A percentile compares a stretch with the other conserved stretches of the same genome.
Evolutionary conservation across 37 sponge, comb jelly and placozoan genomes (phyloP).

Genomic region (Halisarca cf. caerulea): DNA sequence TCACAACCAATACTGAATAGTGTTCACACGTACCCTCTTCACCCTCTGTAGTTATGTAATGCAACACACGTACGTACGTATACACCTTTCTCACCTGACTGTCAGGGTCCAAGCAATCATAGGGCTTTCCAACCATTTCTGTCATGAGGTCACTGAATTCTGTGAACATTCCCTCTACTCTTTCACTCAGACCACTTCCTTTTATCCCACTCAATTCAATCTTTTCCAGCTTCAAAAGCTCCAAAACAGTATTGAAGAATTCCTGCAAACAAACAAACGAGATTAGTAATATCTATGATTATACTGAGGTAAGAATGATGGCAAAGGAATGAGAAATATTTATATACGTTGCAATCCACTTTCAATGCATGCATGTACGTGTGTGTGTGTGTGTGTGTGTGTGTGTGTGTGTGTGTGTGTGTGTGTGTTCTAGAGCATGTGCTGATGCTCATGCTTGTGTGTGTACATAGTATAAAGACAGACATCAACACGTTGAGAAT

Average conservation of each 20-base stretch:
- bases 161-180: slow-evolving; percentile 71
- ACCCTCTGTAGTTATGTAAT: too few relatives aligned
- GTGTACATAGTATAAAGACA: too few relatives aligned
- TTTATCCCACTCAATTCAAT: slow-evolving; percentile 89
- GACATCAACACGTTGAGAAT: too few relatives aligned
- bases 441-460: too few relatives aligned
- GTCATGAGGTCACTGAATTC: slow-evolving; percentile 77
- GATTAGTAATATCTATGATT: not conserved
- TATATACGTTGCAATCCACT: too few relatives aligned
- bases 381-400: too few relatives aligned
- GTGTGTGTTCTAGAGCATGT: not conserved
- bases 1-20: too few relatives aligned
- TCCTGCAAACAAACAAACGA: slow-evolving; percentile 49
- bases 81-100: slow-evolving; percentile 49
- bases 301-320: too few relatives aligned
- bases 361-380: not conserved
- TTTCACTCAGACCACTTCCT: slow-evolving; percentile 65
- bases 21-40: too few relatives aligned
- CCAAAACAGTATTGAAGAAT: slow-evolving; percentile 76
- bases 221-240: slow-evolving; percentile 93
- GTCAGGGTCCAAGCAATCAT: slow-evolving; percentile 78
- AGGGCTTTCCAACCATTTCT: slow-evolving; percentile 63
- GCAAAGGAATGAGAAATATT: too few relatives aligned
- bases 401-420: not conserved
- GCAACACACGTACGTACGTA: not conserved